Conservation (phyloP, 2,113 vertebrate genomes). For the Syrmaticus mikado region DNA sequence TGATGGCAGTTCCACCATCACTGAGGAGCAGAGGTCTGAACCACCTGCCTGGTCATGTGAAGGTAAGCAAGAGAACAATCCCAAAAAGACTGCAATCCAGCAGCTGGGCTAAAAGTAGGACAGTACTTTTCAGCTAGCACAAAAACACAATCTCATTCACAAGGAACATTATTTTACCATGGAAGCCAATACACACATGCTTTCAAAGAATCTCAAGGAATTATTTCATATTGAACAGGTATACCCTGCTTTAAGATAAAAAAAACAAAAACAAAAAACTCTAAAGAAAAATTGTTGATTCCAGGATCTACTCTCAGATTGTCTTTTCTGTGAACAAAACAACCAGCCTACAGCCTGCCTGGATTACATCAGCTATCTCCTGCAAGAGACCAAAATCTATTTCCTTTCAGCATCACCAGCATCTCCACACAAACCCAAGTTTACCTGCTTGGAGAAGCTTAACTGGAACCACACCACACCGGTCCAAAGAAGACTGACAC, state of each 20-base stretch:
- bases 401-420: background rate
- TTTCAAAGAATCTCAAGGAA: background rate
- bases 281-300: background rate
- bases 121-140: fast-evolving
- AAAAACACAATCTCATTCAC: background rate
- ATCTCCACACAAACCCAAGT: background rate
- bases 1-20: background rate
- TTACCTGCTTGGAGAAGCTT: background rate
- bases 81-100: background rate
- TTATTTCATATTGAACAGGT: background rate
- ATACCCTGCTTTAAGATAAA: background rate
- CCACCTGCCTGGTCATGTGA: background rate
- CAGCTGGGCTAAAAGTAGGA: background rate
- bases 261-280: background rate
- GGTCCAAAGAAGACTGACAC: background rate
- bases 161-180: fast-evolving
- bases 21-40: fast-evolving
- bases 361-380: background rate
- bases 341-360: background rate
- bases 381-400: background rate
- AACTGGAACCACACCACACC: background rate
- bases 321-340: background rate
- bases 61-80: background rate
- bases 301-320: background rate
- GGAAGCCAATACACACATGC: background rate